Evolutionary conservation across 2,888 invertebrate genomes (phyloP).

Genomic region (Drosophila bunnanda): DNA sequence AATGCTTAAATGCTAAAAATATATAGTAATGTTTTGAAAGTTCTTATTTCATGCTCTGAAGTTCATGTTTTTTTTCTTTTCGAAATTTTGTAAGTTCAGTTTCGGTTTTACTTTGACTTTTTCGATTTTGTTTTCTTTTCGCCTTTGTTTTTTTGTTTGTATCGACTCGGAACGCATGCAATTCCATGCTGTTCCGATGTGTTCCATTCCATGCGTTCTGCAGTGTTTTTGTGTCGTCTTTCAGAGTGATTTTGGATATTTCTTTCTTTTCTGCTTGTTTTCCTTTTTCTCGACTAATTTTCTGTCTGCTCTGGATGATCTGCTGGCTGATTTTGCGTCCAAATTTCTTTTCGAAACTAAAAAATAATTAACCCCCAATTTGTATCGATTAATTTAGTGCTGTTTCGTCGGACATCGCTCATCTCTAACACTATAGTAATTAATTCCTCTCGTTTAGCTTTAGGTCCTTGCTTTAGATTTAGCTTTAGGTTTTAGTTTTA

Average conservation of each 20-base stretch:
- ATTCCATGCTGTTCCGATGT: slow-evolving; percentile 32
- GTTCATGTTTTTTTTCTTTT: slow-evolving; percentile 36
- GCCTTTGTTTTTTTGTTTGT: slow-evolving; percentile 4
- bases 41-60: slow-evolving; percentile 35
- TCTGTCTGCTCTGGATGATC: slow-evolving; percentile 44
- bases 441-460: slow-evolving; percentile 8
- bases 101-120: slow-evolving; percentile 20
- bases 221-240: slow-evolving; percentile 39
- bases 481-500: slow-evolving; percentile 8
- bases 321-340: slow-evolving; percentile 62
- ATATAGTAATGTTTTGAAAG: slow-evolving; percentile 50
- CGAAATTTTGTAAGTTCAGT: slow-evolving; percentile 25
- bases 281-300: slow-evolving; percentile 12
- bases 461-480: slow-evolving; percentile 1
- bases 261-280: slow-evolving; percentile 17
- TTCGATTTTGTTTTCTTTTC: slow-evolving; percentile 6
- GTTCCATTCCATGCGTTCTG: slow-evolving; percentile 28
- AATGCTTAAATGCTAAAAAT: slow-evolving; percentile 53
- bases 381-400: slow-evolving; percentile 34
- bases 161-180: slow-evolving; percentile 2
- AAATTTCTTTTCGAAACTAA: slow-evolving; percentile 49
- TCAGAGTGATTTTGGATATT: slow-evolving; percentile 38
- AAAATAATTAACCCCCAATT: slow-evolving; percentile 61
- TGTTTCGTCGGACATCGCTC: slow-evolving; percentile 29
- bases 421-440: slow-evolving; percentile 1